Evolutionary conservation across 1,140 invertebrate species (phyloP).

Genomic region (Sarcophaga peregrina): DNA sequence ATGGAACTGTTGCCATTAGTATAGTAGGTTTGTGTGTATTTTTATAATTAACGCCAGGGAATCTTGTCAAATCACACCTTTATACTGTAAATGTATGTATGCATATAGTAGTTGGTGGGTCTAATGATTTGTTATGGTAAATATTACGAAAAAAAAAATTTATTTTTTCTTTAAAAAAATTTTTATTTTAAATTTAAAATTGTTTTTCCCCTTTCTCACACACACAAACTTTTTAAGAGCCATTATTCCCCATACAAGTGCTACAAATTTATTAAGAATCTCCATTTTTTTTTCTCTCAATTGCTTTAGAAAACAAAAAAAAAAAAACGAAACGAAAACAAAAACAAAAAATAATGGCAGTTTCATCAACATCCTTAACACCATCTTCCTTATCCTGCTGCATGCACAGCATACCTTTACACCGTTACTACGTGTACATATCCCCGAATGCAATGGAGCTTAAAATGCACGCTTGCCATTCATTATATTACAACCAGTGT

Average conservation of each 20-base stretch:
- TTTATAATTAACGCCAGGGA: background rate
- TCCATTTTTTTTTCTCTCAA: background rate
- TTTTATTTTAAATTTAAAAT: background rate
- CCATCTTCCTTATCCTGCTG: too few relatives aligned
- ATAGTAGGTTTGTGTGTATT: background rate
- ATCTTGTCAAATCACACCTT: slow-evolving; percentile 15
- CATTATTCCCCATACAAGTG: background rate
- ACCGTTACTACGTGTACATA: too few relatives aligned
- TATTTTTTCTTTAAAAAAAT: background rate
- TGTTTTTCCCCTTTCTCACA: background rate
- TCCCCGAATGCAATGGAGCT: too few relatives aligned
- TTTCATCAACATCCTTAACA: too few relatives aligned
- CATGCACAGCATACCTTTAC: too few relatives aligned
- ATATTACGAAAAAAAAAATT: background rate
- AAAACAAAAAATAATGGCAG: too few relatives aligned
- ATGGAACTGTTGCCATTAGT: background rate
- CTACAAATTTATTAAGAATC: slow-evolving; percentile 1
- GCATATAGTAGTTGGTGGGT: background rate
- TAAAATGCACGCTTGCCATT: too few relatives aligned
- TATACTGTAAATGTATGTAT: too few relatives aligned
- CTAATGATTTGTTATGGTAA: background rate
- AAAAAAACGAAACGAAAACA: too few relatives aligned
- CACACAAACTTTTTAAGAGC: background rate
- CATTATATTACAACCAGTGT: too few relatives aligned
- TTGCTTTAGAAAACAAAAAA: background rate